Base-by-base conservation (phyloP, 1,140 invertebrate genomes). In the Magallana ariakensis region DNA sequence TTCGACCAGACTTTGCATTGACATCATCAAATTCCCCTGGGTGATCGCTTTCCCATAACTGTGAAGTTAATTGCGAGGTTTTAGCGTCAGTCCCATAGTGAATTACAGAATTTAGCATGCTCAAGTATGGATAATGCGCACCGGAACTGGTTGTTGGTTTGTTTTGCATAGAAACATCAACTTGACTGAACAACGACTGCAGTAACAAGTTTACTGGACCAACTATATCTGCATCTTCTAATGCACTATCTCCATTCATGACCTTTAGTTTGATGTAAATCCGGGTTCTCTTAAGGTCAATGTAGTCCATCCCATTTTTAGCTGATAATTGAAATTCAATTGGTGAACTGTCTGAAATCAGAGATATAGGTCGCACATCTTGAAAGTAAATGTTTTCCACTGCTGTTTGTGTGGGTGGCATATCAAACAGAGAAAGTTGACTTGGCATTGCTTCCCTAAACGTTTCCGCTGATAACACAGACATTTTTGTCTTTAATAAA, bases 311-410 rank as follows among this genome's bases (percentile, higher is more conserved):
- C 9, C 80, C 80, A 22, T 81, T 81, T 16, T 81, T 1, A 62
- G 60, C 15, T 16, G 60, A 62, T 62, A 62, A 62, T 62, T 62
- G 15, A 19, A 62, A 62, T 62, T 62, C 60, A 62, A 62, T 62
- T 19, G 60, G 60, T 6, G 60, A 62, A 46, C 46, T 15, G 19
- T 83, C 13, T 16, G 19, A 33, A 9, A 87, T 8, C 80, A 60
- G 80, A 22, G 80, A 87, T 10, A 80, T 83, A 33, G 80, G 57
- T 82, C 81, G 10, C 7, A 60, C 26, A 19, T 87, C 80, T 15
- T 83, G 53, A 70, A 33, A 87, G 22, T 62, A 83, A 22, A 87
- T 57, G 8, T 66, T 66, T 87, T 87, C 80, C n/a, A 83, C 81
- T 10, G 57, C 80, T 46, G 58, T 83, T 19, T 66, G 62, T n/a